These are phyloP conservation scores for Helarctos malayanus DNA, from an alignment of 2,797 vertebrate species.

Conservation along the genomic window DNA sequence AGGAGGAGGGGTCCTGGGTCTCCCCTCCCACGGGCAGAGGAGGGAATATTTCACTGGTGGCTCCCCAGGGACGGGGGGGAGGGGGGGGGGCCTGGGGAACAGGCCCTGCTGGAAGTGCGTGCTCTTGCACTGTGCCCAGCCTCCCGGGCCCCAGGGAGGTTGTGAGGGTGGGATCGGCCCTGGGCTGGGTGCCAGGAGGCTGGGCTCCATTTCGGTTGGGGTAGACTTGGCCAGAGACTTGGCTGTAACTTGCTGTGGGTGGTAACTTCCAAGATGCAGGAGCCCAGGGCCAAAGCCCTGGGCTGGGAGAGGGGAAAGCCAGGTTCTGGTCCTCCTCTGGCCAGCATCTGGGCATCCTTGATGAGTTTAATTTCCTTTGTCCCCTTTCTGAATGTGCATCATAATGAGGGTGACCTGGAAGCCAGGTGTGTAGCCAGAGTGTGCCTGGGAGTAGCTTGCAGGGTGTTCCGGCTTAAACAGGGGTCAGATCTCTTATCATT, in stretches of 20 bases:
- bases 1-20: background rate
- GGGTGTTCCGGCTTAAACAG: background rate
- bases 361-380: background rate
- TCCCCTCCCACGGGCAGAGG: background rate
- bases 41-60: too few species aligned
- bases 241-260: background rate
- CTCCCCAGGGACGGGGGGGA: too few species aligned
- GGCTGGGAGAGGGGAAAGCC: background rate
- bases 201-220: background rate
- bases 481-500: background rate
- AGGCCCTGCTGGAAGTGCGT: accelerated
- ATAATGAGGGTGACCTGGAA: background rate
- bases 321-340: background rate
- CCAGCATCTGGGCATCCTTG: background rate
- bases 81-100: background rate
- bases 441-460: background rate
- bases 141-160: background rate
- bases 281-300: background rate
- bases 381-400: background rate
- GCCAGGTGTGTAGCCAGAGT: background rate
- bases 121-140: too few species aligned
- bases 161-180: background rate
- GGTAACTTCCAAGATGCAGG: background rate
- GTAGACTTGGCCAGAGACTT: background rate
- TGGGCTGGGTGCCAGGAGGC: background rate